phyloP scores from a whole-genome alignment of 2,113 vertebrate genomes.

The Corythoichthys intestinalis region DNA sequence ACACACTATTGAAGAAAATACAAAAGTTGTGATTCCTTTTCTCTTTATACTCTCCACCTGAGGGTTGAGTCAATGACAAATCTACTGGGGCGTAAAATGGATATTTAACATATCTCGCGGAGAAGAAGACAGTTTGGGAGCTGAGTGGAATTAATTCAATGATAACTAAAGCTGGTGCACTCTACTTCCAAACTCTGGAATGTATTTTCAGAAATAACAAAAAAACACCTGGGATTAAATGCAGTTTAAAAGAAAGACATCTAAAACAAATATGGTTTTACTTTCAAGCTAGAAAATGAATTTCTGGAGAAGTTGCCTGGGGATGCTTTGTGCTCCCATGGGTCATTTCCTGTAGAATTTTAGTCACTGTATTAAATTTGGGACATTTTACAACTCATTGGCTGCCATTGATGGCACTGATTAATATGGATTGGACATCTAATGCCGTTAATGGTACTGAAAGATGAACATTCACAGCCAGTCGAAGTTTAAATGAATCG shows the following conservation, averaged over 20 bases:
- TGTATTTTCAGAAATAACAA: constrained; percentile 2
- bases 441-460: too few species aligned
- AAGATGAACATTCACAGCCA: too few species aligned
- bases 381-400: too few species aligned
- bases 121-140: background rate
- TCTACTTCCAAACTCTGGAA: background rate
- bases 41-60: background rate
- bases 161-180: background rate
- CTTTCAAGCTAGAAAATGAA: background rate
- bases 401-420: too few species aligned
- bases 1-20: background rate
- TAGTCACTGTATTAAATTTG: too few species aligned
- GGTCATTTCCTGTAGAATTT: too few species aligned
- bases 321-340: too few species aligned
- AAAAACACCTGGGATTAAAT: background rate
- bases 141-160: background rate
- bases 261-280: background rate
- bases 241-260: background rate
- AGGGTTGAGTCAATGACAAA: constrained; percentile 1
- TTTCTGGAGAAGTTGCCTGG: too few species aligned
- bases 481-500: too few species aligned
- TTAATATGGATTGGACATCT: too few species aligned
- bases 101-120: background rate
- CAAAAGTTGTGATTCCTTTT: constrained; percentile 7
- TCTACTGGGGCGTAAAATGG: background rate